phyloP scores from a whole-genome alignment of 2,888 invertebrate species.

The Plebejus melissa region DNA sequence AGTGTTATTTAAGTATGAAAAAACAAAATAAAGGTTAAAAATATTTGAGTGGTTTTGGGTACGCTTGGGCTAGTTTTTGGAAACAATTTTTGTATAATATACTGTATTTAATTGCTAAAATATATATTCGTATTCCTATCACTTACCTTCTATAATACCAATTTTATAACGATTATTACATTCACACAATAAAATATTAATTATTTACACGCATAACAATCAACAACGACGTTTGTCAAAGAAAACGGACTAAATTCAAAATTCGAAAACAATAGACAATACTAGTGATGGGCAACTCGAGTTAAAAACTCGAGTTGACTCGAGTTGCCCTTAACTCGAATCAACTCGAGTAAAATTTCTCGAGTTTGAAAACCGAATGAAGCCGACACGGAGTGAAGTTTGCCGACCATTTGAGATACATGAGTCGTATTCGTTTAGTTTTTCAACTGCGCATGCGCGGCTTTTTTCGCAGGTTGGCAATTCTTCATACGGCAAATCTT shows the following conservation, averaged over 20 bases:
- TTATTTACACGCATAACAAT: conserved; percentile 30
- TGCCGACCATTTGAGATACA: too few relatives aligned
- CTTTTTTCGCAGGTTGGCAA: too few relatives aligned
- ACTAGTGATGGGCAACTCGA: too few relatives aligned
- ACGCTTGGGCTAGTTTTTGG: not conserved
- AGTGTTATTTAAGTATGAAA: not conserved
- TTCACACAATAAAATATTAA: conserved; percentile 17
- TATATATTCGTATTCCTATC: not conserved
- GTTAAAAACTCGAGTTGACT: too few relatives aligned
- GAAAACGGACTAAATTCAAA: conserved; percentile 50
- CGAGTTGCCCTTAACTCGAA: too few relatives aligned
- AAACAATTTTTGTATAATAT: not conserved
- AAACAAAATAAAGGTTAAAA: not conserved
- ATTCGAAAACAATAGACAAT: conserved; percentile 41
- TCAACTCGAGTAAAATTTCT: too few relatives aligned
- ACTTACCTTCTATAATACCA: not conserved
- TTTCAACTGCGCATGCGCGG: too few relatives aligned
- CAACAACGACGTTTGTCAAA: conserved; percentile 39
- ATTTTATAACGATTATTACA: conserved; percentile 23
- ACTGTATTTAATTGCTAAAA: not conserved
- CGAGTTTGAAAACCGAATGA: too few relatives aligned
- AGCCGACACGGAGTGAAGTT: too few relatives aligned
- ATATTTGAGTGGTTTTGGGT: not conserved
- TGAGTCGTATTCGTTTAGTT: too few relatives aligned
- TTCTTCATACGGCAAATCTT: too few relatives aligned